Evolutionary conservation across 2,888 invertebrate species (phyloP).

Genomic region (Eupithecia dodoneata): DNA sequence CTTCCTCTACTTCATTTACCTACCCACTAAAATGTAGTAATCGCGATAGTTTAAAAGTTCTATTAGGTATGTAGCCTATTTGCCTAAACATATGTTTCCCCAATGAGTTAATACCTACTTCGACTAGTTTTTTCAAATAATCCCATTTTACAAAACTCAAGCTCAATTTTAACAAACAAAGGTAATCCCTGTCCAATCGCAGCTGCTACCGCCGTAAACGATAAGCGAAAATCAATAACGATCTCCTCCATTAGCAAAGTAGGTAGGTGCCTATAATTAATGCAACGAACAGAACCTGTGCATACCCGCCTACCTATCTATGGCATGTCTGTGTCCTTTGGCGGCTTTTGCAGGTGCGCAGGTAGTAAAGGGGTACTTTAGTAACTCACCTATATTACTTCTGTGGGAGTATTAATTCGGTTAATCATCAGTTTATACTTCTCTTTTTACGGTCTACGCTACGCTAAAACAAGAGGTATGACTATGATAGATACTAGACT

Average conservation of each 20-base stretch:
- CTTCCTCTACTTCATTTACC: neutral
- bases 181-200: conserved; percentile 64
- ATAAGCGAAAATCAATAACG: conserved; percentile 75
- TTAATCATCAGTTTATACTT: too few relatives aligned
- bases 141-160: neutral
- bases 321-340: neutral
- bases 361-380: too few relatives aligned
- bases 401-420: too few relatives aligned
- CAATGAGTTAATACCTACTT: neutral
- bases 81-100: neutral
- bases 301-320: conserved; percentile 3
- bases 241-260: conserved; percentile 64
- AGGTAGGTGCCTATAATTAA: conserved; percentile 58
- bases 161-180: conserved; percentile 45
- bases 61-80: neutral
- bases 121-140: neutral
- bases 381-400: too few relatives aligned
- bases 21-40: too few relatives aligned
- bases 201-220: conserved; percentile 66
- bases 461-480: too few relatives aligned
- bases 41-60: neutral
- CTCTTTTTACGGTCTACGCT: too few relatives aligned
- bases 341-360: too few relatives aligned
- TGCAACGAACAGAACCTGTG: conserved; percentile 57
- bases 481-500: too few relatives aligned